These are phyloP conservation scores for Cladorhizidae sp. DNA, from an alignment of 37 sponge, comb jelly and placozoan species.

Conservation along the genomic window DNA sequence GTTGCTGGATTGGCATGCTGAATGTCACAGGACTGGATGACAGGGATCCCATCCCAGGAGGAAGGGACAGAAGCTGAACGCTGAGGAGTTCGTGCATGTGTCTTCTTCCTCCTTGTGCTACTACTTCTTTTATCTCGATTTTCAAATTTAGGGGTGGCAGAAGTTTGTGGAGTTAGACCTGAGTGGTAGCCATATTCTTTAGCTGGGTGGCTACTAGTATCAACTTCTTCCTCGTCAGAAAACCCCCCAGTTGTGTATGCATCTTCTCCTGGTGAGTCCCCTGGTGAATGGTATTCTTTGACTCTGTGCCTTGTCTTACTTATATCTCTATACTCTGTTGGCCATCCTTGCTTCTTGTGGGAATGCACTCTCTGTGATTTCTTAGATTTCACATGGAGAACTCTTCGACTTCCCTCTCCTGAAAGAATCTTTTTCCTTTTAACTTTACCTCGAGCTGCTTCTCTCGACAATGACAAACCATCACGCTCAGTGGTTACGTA, in stretches of 20 bases:
- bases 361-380: background rate
- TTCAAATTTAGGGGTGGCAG: background rate
- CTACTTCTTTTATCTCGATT: background rate
- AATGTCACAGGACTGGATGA: background rate
- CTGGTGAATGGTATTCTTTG: constrained; percentile 24
- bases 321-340: background rate
- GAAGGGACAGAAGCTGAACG: background rate
- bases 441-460: too few species aligned
- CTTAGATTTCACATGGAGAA: too few species aligned
- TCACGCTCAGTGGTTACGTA: too few species aligned
- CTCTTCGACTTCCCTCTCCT: too few species aligned
- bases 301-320: background rate
- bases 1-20: background rate
- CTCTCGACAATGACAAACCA: too few species aligned
- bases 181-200: background rate
- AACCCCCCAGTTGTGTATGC: background rate
- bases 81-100: background rate
- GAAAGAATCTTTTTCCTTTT: too few species aligned
- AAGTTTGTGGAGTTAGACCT: background rate
- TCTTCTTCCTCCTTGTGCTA: background rate
- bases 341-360: background rate
- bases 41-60: background rate
- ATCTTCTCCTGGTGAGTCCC: background rate
- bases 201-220: background rate
- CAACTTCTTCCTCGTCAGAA: background rate